Evolutionary conservation across 2,113 vertebrate genomes (phyloP), one percentile per base, ranked within the genome.

Genomic region (human (Homo sapiens)): DNA sequence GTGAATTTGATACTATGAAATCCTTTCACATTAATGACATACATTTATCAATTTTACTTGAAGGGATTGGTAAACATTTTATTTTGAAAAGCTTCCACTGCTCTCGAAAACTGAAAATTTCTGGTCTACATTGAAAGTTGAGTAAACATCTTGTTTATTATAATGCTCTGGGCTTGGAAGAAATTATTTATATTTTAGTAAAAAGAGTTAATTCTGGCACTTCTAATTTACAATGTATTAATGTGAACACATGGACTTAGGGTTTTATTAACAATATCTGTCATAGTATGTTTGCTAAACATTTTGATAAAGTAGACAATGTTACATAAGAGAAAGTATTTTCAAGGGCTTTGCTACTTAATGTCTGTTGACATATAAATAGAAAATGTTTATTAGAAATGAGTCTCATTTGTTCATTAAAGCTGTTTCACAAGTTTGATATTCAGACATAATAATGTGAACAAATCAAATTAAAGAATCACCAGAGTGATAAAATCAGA

Each of bases 21-120:
- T 92, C 57, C 72, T 93, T 87, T 90, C 10, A 96, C 16, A 73
- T 79, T 50, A 68, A 75, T 43, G 83, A 43, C 23, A 94, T 17
- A 22, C 30, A 86, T 81, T 73, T 93, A 52, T 73, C 43, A 78
- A 78, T 32, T 92, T 92, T 79, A 35, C 89, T 81, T 78, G 40
- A 73, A 96, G 13, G 3, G n/a, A 57, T 86, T 93, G 94, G 10
- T 61, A 76, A n/a, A 64, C 73, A 64, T n/a, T 94, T 91, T 68
- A 88, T 81, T 96, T 96, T 45, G 1, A 32, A 86, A 88, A 81
- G 9, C 3, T 87, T 20, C 17, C 5, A 86, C 27, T 94, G 16
- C 8, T 95, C 22, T 85, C 30, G 72, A 86, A 93, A 91, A 43
- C 43, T 93, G 40, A 82, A 82, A 95, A 89, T 89, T 93, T 85